phyloP scores from a whole-genome alignment of 2,797 vertebrate genomes.

The Coregonus ussuriensis region DNA sequence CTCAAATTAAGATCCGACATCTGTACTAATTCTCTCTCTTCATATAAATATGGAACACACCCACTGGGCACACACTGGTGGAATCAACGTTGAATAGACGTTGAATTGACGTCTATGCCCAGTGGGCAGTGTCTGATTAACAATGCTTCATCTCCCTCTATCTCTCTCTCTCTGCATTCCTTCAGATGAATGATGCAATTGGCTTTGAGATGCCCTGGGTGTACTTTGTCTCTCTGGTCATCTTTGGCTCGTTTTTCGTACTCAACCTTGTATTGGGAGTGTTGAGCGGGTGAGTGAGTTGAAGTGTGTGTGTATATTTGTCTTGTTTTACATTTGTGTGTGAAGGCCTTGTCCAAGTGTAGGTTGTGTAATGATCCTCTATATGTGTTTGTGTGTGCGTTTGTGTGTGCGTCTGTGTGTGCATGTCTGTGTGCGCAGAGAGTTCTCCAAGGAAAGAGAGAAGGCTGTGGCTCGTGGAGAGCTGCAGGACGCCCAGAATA shows the following conservation, averaged over 20 bases:
- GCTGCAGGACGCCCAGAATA: slow-evolving; percentile 93
- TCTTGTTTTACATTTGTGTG: neutral
- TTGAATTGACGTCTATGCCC: too few relatives aligned
- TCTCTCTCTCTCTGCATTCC: neutral
- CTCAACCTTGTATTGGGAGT: slow-evolving; percentile 96
- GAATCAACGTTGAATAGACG: too few relatives aligned
- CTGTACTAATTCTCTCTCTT: too few relatives aligned
- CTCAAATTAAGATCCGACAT: too few relatives aligned
- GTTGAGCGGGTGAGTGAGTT: slow-evolving; percentile 85
- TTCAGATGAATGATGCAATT: slow-evolving; percentile 95
- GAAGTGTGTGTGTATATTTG: neutral
- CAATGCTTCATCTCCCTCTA: too few relatives aligned
- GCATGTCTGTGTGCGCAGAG: slow-evolving; percentile 70
- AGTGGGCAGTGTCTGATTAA: neutral
- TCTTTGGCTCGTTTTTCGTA: slow-evolving; percentile 96
- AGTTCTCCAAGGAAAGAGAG: slow-evolving; percentile 95
- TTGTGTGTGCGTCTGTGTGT: too few relatives aligned
- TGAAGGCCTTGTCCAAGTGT: slow-evolving; percentile 11
- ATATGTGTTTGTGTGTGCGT: neutral
- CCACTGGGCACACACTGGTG: too few relatives aligned
- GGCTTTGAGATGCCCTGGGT: slow-evolving; percentile 93
- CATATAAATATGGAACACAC: too few relatives aligned
- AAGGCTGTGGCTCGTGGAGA: slow-evolving; percentile 93
- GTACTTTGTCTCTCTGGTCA: slow-evolving; percentile 95
- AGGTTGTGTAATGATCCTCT: slow-evolving; percentile 17